Conservation (phyloP, 2,888 invertebrate species). For the Troglohyphantes excavatus region DNA sequence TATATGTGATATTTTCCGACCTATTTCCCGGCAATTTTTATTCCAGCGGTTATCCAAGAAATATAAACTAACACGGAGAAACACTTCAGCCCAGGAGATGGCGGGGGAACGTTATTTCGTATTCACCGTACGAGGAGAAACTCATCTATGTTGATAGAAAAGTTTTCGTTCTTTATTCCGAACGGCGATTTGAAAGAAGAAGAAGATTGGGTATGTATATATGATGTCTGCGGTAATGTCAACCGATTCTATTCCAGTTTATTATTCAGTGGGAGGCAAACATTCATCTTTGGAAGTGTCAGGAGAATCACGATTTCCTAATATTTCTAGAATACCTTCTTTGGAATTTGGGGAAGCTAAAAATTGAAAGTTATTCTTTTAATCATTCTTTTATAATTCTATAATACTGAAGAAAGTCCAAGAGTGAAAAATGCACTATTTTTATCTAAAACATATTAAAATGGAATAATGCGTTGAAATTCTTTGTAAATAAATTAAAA, state of each 20-base stretch:
- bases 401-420: too few relatives aligned
- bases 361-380: too few relatives aligned
- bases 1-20: too few relatives aligned
- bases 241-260: constrained; percentile 36
- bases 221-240: constrained; percentile 26
- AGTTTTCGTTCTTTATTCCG: constrained; percentile 4
- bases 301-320: constrained; percentile 26
- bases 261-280: constrained; percentile 42
- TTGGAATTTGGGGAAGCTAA: too few relatives aligned
- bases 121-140: constrained; percentile 16
- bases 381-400: too few relatives aligned
- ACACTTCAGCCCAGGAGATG: constrained; percentile 2
- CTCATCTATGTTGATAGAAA: constrained; percentile 8
- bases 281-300: constrained; percentile 58
- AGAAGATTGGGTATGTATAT: background rate
- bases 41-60: background rate
- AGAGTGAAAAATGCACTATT: too few relatives aligned
- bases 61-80: background rate
- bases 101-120: constrained; percentile 5
- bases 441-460: too few relatives aligned
- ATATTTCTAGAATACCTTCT: constrained; percentile 4
- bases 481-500: too few relatives aligned
- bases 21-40: background rate
- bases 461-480: too few relatives aligned
- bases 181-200: constrained; percentile 26